A percentile compares a stretch with the other conserved stretches of the same genome.
Evolutionary conservation across 2,888 invertebrate species (phyloP).

Genomic region (Neoaliturus tenellus): DNA sequence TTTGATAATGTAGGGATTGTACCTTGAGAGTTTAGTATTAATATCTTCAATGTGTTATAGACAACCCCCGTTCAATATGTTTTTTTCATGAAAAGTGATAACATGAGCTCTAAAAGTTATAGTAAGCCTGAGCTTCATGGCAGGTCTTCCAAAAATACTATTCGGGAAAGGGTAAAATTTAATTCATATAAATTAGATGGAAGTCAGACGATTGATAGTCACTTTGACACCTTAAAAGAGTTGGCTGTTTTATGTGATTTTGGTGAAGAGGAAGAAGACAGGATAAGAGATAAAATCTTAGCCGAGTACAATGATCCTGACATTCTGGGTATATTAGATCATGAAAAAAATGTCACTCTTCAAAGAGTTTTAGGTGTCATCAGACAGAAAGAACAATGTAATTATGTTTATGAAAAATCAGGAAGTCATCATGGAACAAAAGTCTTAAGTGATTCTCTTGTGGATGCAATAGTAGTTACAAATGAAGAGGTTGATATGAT

Average conservation of each 20-base stretch:
- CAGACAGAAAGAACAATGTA: background rate
- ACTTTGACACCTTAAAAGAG: background rate
- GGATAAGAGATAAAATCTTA: background rate
- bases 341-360: background rate
- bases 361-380: background rate
- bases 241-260: background rate
- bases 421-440: background rate
- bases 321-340: background rate
- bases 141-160: background rate
- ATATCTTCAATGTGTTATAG: no score
- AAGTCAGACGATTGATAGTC: background rate
- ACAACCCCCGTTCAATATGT: no score
- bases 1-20: no score
- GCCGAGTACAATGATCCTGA: background rate
- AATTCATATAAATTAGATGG: background rate
- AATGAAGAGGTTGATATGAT: background rate
- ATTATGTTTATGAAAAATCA: background rate
- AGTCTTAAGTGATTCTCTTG: background rate
- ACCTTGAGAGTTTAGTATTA: no score
- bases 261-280: background rate
- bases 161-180: background rate
- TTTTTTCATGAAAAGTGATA: no score
- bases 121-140: background rate
- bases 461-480: background rate
- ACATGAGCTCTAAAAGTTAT: background rate